A percentile compares a stretch with the other conserved stretches of the same genome.
Conservation (phyloP, 2,797 vertebrate genomes). For the Cynodonichthys magdalenae region DNA sequence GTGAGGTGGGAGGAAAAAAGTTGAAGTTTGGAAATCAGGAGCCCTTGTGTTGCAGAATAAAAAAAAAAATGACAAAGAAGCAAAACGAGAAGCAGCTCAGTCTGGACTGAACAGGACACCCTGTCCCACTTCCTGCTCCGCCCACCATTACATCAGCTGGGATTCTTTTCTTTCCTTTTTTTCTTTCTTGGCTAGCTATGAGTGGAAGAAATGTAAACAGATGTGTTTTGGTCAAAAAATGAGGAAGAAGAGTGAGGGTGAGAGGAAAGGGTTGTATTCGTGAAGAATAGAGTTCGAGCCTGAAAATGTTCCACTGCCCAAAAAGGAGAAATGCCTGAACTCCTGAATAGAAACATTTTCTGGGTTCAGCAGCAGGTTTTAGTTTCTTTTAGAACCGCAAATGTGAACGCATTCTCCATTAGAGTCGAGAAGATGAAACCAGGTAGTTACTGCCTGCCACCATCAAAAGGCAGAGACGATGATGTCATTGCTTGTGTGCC, state of each 20-base stretch:
- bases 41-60: slow-evolving; percentile 3
- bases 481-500: too few species aligned
- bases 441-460: too few species aligned
- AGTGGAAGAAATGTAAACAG: slow-evolving; percentile 69
- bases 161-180: slow-evolving; percentile 32
- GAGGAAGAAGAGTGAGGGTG: slow-evolving; percentile 21
- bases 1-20: neutral
- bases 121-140: slow-evolving; percentile 52
- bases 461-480: too few species aligned
- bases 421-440: slow-evolving; percentile 15
- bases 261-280: slow-evolving; percentile 34
- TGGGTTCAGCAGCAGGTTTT: slow-evolving; percentile 50
- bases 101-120: slow-evolving; percentile 57
- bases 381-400: neutral
- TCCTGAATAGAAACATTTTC: slow-evolving; percentile 61
- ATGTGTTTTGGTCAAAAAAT: slow-evolving; percentile 58
- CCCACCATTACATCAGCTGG: slow-evolving; percentile 66
- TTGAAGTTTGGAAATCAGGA: slow-evolving; percentile 16
- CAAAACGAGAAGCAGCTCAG: slow-evolving; percentile 23
- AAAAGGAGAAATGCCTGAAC: slow-evolving; percentile 76
- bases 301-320: slow-evolving; percentile 72
- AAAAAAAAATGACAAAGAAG: slow-evolving; percentile 12
- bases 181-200: slow-evolving; percentile 41
- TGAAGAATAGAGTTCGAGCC: slow-evolving; percentile 40
- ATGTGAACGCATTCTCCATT: slow-evolving; percentile 19